These are phyloP conservation scores for Ichneumoninae sp. DNA, from an alignment of 2,888 invertebrate species.

Conservation along the genomic window DNA sequence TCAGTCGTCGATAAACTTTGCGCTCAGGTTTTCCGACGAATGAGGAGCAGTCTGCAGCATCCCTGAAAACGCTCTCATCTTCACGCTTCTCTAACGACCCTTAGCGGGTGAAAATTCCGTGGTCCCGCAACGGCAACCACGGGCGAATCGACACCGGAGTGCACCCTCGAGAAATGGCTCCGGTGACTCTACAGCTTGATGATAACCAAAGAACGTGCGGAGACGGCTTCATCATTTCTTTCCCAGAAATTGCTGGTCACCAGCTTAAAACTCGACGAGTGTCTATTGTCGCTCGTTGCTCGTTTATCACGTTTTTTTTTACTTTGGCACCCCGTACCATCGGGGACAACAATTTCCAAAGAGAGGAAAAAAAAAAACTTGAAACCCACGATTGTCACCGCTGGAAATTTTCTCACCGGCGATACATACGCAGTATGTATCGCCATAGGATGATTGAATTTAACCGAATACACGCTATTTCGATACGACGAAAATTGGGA, in stretches of 20 bases:
- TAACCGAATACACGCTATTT: slow-evolving; percentile 27
- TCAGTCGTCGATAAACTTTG: slow-evolving; percentile 25
- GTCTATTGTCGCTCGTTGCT: not conserved
- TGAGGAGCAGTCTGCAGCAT: not conserved
- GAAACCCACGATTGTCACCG: not conserved
- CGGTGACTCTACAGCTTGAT: not conserved
- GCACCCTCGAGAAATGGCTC: slow-evolving; percentile 18
- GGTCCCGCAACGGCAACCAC: slow-evolving; percentile 11
- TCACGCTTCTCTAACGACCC: slow-evolving; percentile 31
- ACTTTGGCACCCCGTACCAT: not conserved
- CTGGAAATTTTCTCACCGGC: not conserved
- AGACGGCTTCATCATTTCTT: not conserved
- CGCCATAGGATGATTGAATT: slow-evolving; percentile 30
- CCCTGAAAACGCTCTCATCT: slow-evolving; percentile 3
- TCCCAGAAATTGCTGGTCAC: slow-evolving; percentile 14
- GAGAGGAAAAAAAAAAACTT: not conserved
- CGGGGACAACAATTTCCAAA: not conserved
- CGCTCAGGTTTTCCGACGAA: not conserved
- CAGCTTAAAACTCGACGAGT: slow-evolving; percentile 6
- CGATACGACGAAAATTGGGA: slow-evolving; percentile 57
- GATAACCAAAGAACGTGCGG: slow-evolving; percentile 12
- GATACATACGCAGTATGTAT: not conserved
- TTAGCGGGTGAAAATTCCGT: slow-evolving; percentile 21
- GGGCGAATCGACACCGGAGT: slow-evolving; percentile 33
- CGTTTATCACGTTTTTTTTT: slow-evolving; percentile 13